Base-by-base conservation (phyloP, 1,140 invertebrate genomes). In the Drosophila nikananu region DNA sequence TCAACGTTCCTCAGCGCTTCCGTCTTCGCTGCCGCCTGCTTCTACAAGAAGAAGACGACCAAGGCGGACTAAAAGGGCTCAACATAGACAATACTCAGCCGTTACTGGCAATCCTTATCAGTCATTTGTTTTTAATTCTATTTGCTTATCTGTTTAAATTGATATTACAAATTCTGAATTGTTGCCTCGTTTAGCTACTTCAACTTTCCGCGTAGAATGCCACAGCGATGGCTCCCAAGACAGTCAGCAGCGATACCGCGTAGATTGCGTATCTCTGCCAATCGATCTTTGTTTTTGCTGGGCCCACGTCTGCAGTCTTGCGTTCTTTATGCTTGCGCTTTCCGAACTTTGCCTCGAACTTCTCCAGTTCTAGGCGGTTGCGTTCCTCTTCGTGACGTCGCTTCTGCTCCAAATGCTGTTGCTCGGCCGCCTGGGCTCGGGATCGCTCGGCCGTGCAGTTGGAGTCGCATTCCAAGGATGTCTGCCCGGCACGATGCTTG, bases 291-390 rank as follows among this genome's bases (percentile, higher is more conserved):
- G 41, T 35, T 37, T 87, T 83, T 25, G 57, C 46, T 2, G 71
- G 64, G 17, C 77, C 75, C 3, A 83, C 73, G 17, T 86, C 81
- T 2, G 87, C 49, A 0, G 73, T 39, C 74, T 92, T 94, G 39
- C 93, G 82, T 90, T 94, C 91, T 80, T 94, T 89, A 77, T 91
- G 84, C 93, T 95, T 94, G 81, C 95, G 94, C 67, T 95, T 93
- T 76, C 94, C 94, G 65, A 96, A 96, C 86, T 96, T 96, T 83
- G 95, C 95, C 81, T 96, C 95, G 91, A 96, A 97, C 86, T 95
- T 95, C 55, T 96, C 96, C 32, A 97, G 91, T 83, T 97, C 96
- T 66, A 94, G 94, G 19, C 95, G 94, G 93, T 96, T 96, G 65
- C 94, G 95, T 35, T 95, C 90, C 74, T 96, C 94, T 79, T 96